phyloP scores from a whole-genome alignment of 2,797 vertebrate genomes.

The Tiaroga cobitis region DNA sequence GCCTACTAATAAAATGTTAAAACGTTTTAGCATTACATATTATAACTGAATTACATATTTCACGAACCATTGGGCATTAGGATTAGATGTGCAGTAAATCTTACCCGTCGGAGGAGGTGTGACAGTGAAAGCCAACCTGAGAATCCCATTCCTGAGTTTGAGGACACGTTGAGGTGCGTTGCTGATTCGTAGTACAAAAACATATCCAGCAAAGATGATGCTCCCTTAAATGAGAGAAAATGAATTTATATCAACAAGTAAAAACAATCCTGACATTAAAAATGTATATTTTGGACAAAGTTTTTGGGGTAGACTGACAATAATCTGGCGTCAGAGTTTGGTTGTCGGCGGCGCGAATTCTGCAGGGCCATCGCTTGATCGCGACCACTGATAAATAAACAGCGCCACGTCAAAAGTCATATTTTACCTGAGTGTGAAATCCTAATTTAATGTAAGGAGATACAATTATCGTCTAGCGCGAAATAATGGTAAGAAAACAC shows the following conservation, averaged over 20 bases:
- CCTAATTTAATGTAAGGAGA: background rate
- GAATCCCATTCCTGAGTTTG: constrained; percentile 73
- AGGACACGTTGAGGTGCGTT: constrained; percentile 79
- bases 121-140: constrained; percentile 79
- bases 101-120: constrained; percentile 80
- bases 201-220: constrained; percentile 81
- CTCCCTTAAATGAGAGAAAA: constrained; percentile 69
- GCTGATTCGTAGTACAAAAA: constrained; percentile 82
- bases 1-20: background rate
- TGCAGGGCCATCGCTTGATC: background rate
- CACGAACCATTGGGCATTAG: background rate
- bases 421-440: background rate
- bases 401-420: background rate
- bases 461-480: no score
- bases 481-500: background rate
- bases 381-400: background rate
- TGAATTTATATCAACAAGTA: constrained; percentile 39
- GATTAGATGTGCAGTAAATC: constrained; percentile 58
- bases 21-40: background rate
- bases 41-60: background rate
- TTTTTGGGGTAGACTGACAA: background rate
- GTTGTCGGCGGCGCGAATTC: background rate
- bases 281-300: accelerated
- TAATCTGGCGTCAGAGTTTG: background rate
- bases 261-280: background rate